Conservation (phyloP, 2,797 vertebrate genomes). For the Neosalanx taihuensis region DNA sequence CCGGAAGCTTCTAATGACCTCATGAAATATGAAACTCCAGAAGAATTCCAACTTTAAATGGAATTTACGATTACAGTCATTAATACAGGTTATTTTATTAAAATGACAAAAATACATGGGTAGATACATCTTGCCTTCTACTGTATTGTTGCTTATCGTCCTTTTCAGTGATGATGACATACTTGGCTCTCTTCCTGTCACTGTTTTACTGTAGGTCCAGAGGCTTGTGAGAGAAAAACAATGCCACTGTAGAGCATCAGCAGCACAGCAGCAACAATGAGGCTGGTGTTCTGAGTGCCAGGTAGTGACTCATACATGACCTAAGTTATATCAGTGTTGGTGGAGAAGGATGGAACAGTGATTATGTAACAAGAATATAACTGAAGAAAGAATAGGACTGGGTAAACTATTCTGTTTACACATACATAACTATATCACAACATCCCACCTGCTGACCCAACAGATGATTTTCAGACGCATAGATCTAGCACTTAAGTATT, state of each 20-base stretch:
- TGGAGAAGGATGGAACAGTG: slow-evolving; percentile 47
- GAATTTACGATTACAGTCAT: too few relatives aligned
- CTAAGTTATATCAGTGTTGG: slow-evolving; percentile 60
- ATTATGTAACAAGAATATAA: slow-evolving; percentile 1
- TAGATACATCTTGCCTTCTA: background rate
- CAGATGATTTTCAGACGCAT: too few relatives aligned
- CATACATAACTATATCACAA: background rate
- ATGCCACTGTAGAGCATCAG: slow-evolving; percentile 65
- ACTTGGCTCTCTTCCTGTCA: slow-evolving; percentile 22
- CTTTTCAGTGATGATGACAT: slow-evolving; percentile 17
- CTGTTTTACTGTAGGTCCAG: slow-evolving; percentile 39
- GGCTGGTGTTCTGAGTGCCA: slow-evolving; percentile 69
- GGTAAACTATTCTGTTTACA: background rate
- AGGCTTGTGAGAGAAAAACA: slow-evolving; percentile 52
- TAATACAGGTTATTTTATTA: too few relatives aligned
- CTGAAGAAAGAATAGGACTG: background rate
- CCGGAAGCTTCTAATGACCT: background rate
- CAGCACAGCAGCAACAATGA: slow-evolving; percentile 67
- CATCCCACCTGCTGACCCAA: background rate
- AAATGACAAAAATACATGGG: too few relatives aligned
- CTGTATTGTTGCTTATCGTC: slow-evolving; percentile 23
- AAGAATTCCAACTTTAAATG: background rate
- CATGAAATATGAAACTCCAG: background rate
- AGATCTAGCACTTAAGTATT: background rate
- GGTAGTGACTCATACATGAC: slow-evolving; percentile 78